phyloP scores from a whole-genome alignment of 2,113 vertebrate species.

The Microcebus ravelobensis region DNA sequence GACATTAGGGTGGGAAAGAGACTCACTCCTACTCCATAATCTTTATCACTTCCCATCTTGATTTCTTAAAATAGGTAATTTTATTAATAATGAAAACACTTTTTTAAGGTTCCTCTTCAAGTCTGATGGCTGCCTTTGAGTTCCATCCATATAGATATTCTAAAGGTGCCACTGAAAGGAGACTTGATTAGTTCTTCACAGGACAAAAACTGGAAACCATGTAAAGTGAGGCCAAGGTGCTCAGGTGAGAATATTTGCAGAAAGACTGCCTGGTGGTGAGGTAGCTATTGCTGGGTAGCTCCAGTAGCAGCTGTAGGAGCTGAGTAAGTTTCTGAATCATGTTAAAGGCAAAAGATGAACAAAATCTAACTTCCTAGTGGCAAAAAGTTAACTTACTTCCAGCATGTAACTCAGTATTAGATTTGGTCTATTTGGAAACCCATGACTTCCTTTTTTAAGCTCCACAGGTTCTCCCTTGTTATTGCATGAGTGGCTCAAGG shows the following conservation, averaged over 20 bases:
- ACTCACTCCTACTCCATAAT: not conserved
- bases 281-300: not conserved
- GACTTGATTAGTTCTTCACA: not conserved
- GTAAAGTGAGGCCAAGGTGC: accelerated
- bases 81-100: not conserved
- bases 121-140: not conserved
- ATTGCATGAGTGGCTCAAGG: not conserved
- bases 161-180: not conserved
- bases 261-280: not conserved
- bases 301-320: not conserved
- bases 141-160: not conserved
- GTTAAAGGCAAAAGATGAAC: not conserved
- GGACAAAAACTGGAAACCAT: not conserved
- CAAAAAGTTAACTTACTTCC: not conserved
- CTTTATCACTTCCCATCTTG: not conserved
- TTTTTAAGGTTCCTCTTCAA: not conserved
- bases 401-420: not conserved
- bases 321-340: not conserved
- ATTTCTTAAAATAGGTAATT: not conserved
- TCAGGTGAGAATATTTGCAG: not conserved
- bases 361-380: not conserved
- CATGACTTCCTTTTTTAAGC: not conserved
- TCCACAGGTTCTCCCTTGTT: not conserved
- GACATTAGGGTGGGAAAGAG: not conserved
- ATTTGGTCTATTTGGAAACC: not conserved